These are phyloP conservation scores for Allobates femoralis DNA, from an alignment of 2,797 vertebrate genomes.

Conservation along the genomic window DNA sequence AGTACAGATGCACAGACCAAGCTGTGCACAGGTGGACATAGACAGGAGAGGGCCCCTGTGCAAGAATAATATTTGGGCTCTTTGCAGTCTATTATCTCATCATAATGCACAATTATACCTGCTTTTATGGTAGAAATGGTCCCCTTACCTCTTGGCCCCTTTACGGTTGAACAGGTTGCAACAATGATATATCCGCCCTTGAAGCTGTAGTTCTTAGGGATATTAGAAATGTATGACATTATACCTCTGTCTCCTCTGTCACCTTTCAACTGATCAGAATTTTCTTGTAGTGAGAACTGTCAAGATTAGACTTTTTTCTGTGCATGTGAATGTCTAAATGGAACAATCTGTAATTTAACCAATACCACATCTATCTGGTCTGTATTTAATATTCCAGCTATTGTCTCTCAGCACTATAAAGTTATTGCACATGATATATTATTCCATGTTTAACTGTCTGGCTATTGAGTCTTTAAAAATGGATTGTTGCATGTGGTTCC, in stretches of 20 bases:
- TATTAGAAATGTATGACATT: neutral
- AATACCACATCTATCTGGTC: neutral
- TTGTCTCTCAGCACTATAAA: neutral
- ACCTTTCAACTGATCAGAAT: neutral
- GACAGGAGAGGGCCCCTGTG: too few species aligned
- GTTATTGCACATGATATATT: neutral
- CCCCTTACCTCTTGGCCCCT: too few species aligned
- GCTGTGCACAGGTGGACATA: too few species aligned
- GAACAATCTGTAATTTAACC: constrained; percentile 3
- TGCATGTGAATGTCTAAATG: neutral
- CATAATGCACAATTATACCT: too few species aligned
- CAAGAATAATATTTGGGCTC: too few species aligned
- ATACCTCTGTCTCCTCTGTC: too few species aligned
- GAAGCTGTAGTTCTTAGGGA: too few species aligned
- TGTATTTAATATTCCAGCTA: neutral
- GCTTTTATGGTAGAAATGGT: too few species aligned
- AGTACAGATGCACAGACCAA: too few species aligned
- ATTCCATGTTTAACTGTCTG: neutral
- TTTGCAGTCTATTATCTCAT: too few species aligned
- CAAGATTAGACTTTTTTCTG: neutral
- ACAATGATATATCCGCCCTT: too few species aligned
- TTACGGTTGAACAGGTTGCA: too few species aligned
- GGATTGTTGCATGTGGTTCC: neutral
- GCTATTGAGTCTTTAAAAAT: neutral
- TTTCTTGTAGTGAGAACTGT: neutral